Evolutionary conservation across 1,140 invertebrate species (phyloP), one percentile per base, ranked within the genome.

Genomic region (Ooceraea biroi): DNA sequence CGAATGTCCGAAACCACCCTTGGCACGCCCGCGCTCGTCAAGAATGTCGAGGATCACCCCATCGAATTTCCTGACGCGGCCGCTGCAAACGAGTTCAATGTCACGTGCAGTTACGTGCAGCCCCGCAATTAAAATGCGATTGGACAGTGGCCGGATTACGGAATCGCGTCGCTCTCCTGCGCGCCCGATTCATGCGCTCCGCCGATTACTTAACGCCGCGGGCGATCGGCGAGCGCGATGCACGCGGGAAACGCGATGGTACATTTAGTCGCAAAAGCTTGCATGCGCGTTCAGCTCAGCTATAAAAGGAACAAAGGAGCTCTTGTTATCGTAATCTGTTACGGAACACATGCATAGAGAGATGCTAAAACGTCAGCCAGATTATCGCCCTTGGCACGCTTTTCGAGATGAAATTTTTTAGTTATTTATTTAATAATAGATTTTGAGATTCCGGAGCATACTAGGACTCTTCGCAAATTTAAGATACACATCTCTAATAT

Each of bases 211-310:
- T 69, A 50, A 36, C 14, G 30, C 82, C 73, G 60, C 63, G 63
- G 71, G 77, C 85, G 46, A 82, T 86, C 60, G 22, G 73, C 30
- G 83, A 22, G 61, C 83, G 30, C 83, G 30, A 66, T 48, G 30
- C 60, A 48, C 46, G 36, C 22, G 10, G 11, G 50, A 58, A 69
- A 36, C 17, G 8, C 14, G 8, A 57, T 46, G 78, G 22, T 83
- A 80, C 65, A 80, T 44, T 57, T 69, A 25, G 8, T 71, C 17
- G 50, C 25, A 78, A 78, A 80, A 80, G 66, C n/a, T 10, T 58
- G 25, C n/a, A 1, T 22, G 19, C 60, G 60, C 41, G 36, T 11
- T 0, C 0, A 17, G 27, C 5, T 0, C 3, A 36, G 8, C 12
- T 1, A 50, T 52, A 12, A 77, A 55, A 41, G n/a, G 8, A 17